Evolutionary conservation across 2,888 invertebrate genomes (phyloP), one percentile per base, ranked within the genome.

Genomic region (Epinotia ramella): DNA sequence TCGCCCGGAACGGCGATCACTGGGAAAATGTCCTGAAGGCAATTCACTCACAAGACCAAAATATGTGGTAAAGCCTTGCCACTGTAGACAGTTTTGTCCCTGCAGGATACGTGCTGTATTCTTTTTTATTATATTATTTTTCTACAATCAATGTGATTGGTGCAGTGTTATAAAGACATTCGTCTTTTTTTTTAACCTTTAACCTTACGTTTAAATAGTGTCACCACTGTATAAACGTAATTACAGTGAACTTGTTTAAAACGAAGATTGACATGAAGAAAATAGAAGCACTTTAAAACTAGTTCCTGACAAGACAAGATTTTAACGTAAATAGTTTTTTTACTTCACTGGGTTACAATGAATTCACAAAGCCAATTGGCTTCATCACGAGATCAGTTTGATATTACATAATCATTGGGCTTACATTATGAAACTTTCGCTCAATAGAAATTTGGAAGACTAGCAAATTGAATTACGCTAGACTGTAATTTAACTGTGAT

Each of bases 1-100:
- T 96, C 86, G 95, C 95, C 88, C 90, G 93, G 91, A 95, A 95
- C 91, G 96, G 96, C 86, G 96, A 96, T 94, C 95, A 95, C 89
- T 96, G 95, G 95, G 96, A 96, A 95, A 95, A 95, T 92, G 95
- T 95, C 91, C 95, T 96, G 95, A 94, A 94, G 92, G 90, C 94
- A 81, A 92, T 94, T 83, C 92, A 92, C 88, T 88, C 93, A 89
- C 94, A 94, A 92, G 94, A 94, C 83, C 91, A 91, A 89, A 92
- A 90, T 88, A 88, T 94, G 94, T 95, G 95, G 95, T 95, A 95
- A 95, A 93, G 89, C 91, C 91, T 91, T 93, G 90, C 92, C 91
- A 92, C 93, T 89, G 85, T 88, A 87, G 80, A 86, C 84, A 84
- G 85, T 84, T 82, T 84, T 85, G 84, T 86, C 86, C 86, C 82